These are phyloP conservation scores for Xanthorhoe designata DNA, from an alignment of 2,888 invertebrate species.

Conservation along the genomic window DNA sequence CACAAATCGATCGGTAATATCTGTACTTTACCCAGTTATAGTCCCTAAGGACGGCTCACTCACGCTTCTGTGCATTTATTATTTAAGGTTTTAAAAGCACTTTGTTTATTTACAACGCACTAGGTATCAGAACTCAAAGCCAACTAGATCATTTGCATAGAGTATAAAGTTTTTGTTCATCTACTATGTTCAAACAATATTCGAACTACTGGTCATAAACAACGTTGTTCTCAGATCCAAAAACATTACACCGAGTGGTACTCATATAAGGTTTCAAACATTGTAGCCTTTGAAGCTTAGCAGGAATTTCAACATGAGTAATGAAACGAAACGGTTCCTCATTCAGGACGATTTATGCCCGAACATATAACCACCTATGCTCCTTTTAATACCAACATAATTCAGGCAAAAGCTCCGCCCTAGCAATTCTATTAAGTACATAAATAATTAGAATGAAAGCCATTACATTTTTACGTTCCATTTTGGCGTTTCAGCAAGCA, in stretches of 20 bases:
- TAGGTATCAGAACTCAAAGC: conserved; percentile 19
- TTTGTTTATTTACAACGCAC: conserved; percentile 27
- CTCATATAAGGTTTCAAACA: conserved; percentile 13
- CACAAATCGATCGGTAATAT: conserved; percentile 16
- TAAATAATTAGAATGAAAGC: conserved; percentile 53
- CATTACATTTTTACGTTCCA: conserved; percentile 54
- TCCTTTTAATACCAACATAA: conserved; percentile 40
- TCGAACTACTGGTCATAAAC: conserved; percentile 3
- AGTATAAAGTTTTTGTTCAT: not conserved
- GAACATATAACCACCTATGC: conserved; percentile 38
- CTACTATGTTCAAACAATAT: not conserved
- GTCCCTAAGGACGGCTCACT: conserved; percentile 71
- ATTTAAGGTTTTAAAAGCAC: conserved; percentile 23
- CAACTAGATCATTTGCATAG: conserved; percentile 29
- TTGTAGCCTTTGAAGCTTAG: conserved; percentile 16
- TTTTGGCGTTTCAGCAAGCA: conserved; percentile 60
- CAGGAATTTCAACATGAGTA: conserved; percentile 30
- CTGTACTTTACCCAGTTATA: conserved; percentile 51
- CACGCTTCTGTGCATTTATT: conserved; percentile 60
- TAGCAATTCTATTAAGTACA: conserved; percentile 45
- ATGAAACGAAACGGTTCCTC: conserved; percentile 38
- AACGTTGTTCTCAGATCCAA: not conserved
- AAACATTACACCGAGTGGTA: conserved; percentile 2
- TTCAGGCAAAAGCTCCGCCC: conserved; percentile 35
- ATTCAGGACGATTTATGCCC: conserved; percentile 40